phyloP scores from a whole-genome alignment of 2,113 vertebrate genomes.

The Entosphenus tridentatus region DNA sequence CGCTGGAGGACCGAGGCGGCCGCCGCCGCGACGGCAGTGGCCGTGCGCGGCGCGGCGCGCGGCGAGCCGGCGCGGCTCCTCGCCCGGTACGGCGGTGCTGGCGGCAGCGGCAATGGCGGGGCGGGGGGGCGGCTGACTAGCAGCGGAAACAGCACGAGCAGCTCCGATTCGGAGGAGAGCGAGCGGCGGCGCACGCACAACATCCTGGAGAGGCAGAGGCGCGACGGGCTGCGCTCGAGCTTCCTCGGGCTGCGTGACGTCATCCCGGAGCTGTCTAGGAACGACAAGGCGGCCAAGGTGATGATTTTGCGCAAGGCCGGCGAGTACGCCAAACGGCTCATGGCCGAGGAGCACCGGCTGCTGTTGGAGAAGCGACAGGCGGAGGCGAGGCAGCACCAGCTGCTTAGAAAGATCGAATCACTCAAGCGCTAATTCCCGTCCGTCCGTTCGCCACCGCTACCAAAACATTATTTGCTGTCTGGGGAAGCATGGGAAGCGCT shows the following conservation, averaged over 20 bases:
- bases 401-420: conserved; percentile 41
- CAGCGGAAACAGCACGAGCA: conserved; percentile 19
- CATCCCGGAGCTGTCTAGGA: conserved; percentile 46
- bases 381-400: conserved; percentile 31
- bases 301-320: conserved; percentile 70
- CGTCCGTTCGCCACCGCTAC: no score
- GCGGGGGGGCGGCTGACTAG: conserved; percentile 7
- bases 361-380: conserved; percentile 49
- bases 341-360: conserved; percentile 35
- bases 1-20: conserved; percentile 11
- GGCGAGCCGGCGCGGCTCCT: neutral
- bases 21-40: conserved; percentile 11
- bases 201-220: conserved; percentile 62
- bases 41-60: conserved; percentile 9
- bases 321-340: conserved; percentile 46
- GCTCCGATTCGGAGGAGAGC: conserved; percentile 53
- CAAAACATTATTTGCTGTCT: no score
- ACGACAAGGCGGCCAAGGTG: conserved; percentile 66
- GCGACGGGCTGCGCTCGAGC: conserved; percentile 63
- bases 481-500: no score
- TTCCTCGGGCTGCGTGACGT: conserved; percentile 59
- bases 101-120: conserved; percentile 1
- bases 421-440: conserved; percentile 24
- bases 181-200: conserved; percentile 77
- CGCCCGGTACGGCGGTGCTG: conserved; percentile 7